Conservation (phyloP, 2,888 invertebrate species). For the Andricus curvator region DNA sequence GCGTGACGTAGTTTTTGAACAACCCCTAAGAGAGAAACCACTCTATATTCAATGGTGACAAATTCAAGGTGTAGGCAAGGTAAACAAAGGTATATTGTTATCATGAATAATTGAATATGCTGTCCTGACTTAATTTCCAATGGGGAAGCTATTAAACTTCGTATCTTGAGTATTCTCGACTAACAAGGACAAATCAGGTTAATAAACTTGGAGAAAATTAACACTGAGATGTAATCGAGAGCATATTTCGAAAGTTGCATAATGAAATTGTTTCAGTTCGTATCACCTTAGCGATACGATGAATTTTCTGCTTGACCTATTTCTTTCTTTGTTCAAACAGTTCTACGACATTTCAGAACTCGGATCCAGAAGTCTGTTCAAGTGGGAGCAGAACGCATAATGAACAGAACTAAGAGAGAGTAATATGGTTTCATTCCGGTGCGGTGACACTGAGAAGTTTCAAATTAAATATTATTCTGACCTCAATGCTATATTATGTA, state of each 20-base stretch:
- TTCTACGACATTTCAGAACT: constrained; percentile 14
- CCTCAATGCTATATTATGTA: background rate
- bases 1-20: too few species aligned
- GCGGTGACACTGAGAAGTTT: background rate
- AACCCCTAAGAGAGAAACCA: too few species aligned
- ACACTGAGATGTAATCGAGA: constrained; percentile 18
- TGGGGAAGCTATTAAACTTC: background rate
- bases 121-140: background rate
- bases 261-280: constrained; percentile 31
- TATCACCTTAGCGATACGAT: constrained; percentile 24
- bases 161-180: constrained; percentile 1
- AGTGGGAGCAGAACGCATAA: background rate
- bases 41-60: too few species aligned
- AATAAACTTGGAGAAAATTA: constrained; percentile 31
- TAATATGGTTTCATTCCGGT: background rate
- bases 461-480: background rate
- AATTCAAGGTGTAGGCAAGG: too few species aligned
- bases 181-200: constrained; percentile 30
- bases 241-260: constrained; percentile 30
- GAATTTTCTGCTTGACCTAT: constrained; percentile 35
- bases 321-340: constrained; percentile 6
- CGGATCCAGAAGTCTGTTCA: background rate
- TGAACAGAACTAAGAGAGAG: background rate
- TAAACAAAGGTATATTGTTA: too few species aligned
- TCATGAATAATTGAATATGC: background rate